Evolutionary conservation across 2,797 vertebrate genomes (phyloP).

Genomic region (Pelochelys cantorii): DNA sequence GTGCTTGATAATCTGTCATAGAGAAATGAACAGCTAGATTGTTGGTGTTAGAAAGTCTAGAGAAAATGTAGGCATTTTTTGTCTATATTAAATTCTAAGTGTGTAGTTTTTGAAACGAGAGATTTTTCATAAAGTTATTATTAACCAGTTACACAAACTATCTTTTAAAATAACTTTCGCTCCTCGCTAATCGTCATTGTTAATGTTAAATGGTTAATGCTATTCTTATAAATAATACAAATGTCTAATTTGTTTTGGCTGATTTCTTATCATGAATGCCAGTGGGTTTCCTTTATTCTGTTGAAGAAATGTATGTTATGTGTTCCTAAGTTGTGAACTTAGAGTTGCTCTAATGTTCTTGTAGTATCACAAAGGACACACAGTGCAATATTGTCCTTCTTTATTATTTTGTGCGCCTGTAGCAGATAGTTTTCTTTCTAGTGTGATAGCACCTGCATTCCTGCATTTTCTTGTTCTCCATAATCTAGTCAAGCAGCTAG

Average conservation of each 20-base stretch:
- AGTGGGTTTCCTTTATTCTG: neutral
- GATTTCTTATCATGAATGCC: neutral
- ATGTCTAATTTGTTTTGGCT: neutral
- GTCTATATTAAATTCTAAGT: neutral
- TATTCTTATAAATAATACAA: neutral
- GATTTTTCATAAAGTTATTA: neutral
- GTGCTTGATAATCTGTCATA: neutral
- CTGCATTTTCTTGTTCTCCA: neutral
- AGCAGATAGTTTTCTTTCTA: neutral
- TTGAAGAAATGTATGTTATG: neutral
- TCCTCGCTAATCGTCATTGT: neutral
- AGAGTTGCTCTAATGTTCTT: neutral
- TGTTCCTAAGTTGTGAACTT: neutral
- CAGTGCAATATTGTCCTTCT: neutral
- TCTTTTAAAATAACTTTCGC: neutral
- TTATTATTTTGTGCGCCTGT: neutral
- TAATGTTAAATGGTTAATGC: neutral
- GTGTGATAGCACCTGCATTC: neutral
- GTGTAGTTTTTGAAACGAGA: neutral
- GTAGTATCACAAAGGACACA: neutral
- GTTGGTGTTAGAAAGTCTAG: neutral
- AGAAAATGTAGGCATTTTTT: neutral
- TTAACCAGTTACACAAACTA: neutral
- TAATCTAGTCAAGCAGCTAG: neutral
- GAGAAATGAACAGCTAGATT: neutral